Base-by-base conservation (phyloP, 2,797 vertebrate genomes). In the Peromyscus attwateri region DNA sequence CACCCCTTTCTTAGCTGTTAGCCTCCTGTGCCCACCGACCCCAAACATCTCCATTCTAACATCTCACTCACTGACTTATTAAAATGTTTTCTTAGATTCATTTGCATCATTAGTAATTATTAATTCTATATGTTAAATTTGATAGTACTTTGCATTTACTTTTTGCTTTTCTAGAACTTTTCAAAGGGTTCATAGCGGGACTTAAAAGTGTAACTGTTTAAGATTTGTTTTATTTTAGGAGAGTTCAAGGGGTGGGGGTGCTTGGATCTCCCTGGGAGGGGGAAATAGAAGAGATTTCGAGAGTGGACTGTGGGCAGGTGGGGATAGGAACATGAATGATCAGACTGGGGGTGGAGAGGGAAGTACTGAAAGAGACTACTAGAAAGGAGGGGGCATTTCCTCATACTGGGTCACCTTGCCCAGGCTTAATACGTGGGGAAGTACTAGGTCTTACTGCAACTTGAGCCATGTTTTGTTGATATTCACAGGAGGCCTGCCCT, bases 191-290 rank as follows among this genome's bases (percentile, higher is more conserved):
- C 17, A 80, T 71, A 77, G 64, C 37, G 29, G 13, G 83, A 43
- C 31, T 95, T 88, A 73, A 34, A 25, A 55, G 79, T 85, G 84
- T 93, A 80, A 71, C 14, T 3, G 90, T 87, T 96, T 89, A 40
- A 92, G 66, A 90, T 92, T 93, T 97, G 27, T 31, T 73, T 73
- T 57, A 52, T 73, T 87, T 83, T 64, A 64, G 37, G 10, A 13
- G 71, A 1, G 21, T 73, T 23, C 4, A 4, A 12, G 23, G 25
- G 16, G 68, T 8, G 9, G n/a, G 0, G n/a, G 21, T 5, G 14
- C 71, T 37, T 34, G 19, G 10, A 75, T 40, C n/a, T 75, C 4
- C 37, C 71, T 2, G 10, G 40, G 37, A 40, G 43, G 71, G 37
- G 11, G 71, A 75, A 75, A 75, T 25, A 75, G 71, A 68, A 34